Base-by-base conservation (phyloP, 1,140 invertebrate species). In the Teleopsis dalmanni region DNA sequence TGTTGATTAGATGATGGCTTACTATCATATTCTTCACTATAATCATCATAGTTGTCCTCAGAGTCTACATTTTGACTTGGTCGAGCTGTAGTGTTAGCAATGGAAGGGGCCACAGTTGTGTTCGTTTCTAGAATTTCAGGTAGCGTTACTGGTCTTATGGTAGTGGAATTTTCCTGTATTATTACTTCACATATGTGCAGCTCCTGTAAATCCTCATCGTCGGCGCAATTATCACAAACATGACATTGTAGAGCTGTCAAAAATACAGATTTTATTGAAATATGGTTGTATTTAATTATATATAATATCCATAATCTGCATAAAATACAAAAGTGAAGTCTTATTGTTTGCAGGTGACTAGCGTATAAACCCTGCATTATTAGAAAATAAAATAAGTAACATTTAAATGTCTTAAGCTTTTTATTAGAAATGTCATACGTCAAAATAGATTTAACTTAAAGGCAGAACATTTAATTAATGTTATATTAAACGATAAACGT, bases 161-260 rank as follows among this genome's bases (percentile, higher is more conserved):
- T 44, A 31, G 37, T 8, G 4, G 23, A 9, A 14, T 16, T 7
- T 19, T 27, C 23, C 35, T 34, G 36, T 19, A 36, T 4, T 4
- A 42, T 27, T 6, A 25, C 50, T 18, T 48, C 56, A 36, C 64
- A 67, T 10, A 61, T 47, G 36, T 59, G 58, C 41, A 64, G 51
- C 34, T 64, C 59, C 11, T 47, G 51, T 2, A 57, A 37, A 11
- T 56, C 40, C 2, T 59, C 44, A 21, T 48, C 43, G 13, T 63
- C 57, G 35, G 62, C 65, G 34, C 65, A 68, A 37, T 68, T 56
- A 42, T 61, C 58, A 34, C 65, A 68, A 31, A 52, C 52, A 25
- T 65, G 67, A 25, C 65, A 68, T 35, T 65, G 58, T 19, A 68
- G 41, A 5, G 60, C 65, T 67, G 45, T 6, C 31, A 38, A 37